A percentile compares a stretch with the other conserved stretches of the same genome.
Conservation (phyloP, 2,888 invertebrate genomes). For the Hyposoter dolosus region DNA sequence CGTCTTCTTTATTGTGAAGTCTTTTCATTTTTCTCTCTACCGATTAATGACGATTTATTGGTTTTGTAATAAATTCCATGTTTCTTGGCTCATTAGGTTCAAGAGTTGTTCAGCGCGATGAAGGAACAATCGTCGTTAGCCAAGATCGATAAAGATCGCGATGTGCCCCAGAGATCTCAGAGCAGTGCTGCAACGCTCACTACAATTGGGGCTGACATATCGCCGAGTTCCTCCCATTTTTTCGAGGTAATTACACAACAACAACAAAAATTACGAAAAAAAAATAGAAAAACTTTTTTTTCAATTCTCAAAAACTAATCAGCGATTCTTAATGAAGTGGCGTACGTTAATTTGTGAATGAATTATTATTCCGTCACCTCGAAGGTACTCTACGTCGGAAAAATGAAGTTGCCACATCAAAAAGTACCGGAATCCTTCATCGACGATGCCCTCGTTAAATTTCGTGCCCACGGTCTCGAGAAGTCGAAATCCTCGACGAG, state of each 20-base stretch:
- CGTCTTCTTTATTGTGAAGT: background rate
- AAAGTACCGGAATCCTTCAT: conserved; percentile 95
- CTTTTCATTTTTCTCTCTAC: background rate
- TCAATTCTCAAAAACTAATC: background rate
- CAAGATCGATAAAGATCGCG: conserved; percentile 78
- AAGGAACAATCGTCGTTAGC: conserved; percentile 83
- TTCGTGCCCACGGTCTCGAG: conserved; percentile 92
- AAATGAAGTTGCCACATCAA: conserved; percentile 92
- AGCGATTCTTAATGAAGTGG: background rate
- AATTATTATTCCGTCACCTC: background rate
- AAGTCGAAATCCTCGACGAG: conserved; percentile 87
- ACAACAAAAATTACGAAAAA: background rate
- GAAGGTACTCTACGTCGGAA: conserved; percentile 95
- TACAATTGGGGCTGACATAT: conserved; percentile 91
- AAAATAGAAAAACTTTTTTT: background rate
- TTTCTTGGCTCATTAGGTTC: conserved; percentile 76
- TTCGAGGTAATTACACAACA: conserved; percentile 89
- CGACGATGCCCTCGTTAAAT: conserved; percentile 95
- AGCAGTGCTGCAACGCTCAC: conserved; percentile 90
- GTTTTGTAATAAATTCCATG: background rate
- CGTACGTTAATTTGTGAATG: background rate
- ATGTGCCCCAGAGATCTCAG: conserved; percentile 83
- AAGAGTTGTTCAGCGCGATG: conserved; percentile 83
- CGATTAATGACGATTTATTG: conserved; percentile 6
- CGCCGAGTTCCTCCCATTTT: conserved; percentile 95